Base-by-base conservation (phyloP, 2,888 invertebrate genomes). In the Thereva unica region DNA sequence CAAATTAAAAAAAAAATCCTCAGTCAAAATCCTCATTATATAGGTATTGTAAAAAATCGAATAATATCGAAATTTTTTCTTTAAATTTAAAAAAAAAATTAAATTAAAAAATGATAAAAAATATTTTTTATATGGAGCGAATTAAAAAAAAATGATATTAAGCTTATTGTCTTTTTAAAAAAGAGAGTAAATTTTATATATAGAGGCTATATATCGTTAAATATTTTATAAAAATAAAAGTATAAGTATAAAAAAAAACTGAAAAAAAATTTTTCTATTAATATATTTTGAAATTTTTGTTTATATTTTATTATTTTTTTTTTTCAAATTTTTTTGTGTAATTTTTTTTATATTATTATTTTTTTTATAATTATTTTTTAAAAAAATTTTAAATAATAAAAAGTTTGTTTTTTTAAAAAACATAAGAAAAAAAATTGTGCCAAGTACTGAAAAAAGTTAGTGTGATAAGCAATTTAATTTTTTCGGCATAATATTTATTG, bases 381-480 rank as follows among this genome's bases (percentile, higher is more conserved):
- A 53, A 59, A n/a, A 52, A 56, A n/a, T 12, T 10, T 41, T 47
- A 37, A 52, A 53, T 10, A 53, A 37, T 44, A 41, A 59, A 44
- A 41, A 57, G 38, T 59, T 52, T 52, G 38, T 52, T 57, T 42
- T 6, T 49, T 9, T 4, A 49, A 49, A 23, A 49, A 49, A 49
- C 7, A 34, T 34, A 34, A 50, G 38, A 54, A 64, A 38, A 53
- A 44, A 34, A 12, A 56, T 76, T 78, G 80, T 80, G 80, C 80
- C 80, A 80, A 80, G 80, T 79, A 79, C 80, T 78, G 78, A 78
- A 71, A 75, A 76, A 75, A 76, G 76, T 78, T 78, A 77, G 79
- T 80, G 80, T 80, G 79, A 78, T 80, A 78, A 78, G 75, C 74
- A 77, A 74, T 75, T 47, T 65, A 47, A 34, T 37, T 44, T 59